Evolutionary conservation across 2,888 invertebrate genomes (phyloP), one percentile per base, ranked within the genome.

Genomic region (Synergus umbraculus): DNA sequence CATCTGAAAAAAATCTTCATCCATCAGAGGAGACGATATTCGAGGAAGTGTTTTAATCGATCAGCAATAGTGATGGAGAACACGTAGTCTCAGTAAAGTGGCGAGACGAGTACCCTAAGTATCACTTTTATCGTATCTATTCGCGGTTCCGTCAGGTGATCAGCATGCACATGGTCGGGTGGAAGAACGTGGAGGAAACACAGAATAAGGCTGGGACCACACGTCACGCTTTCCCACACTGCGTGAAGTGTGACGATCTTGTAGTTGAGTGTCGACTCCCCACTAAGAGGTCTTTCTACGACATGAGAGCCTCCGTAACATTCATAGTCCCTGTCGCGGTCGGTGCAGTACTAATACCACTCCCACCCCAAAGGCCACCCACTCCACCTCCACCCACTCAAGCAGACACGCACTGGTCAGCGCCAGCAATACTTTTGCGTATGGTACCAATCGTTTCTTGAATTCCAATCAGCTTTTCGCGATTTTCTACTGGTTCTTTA

Each of bases 331-430:
- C 37, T 29, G 66, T 66, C 66, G 65, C 63, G 18, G 29, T 58
- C 49, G 60, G 44, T 22, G 69, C 69, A 69, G 37, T 76, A 41
- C 63, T 60, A 64, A 54, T 29, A 60, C 78, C 69, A 67, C 80
- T 77, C 76, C 78, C 81, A 76, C 67, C 77, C 69, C 76, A 82
- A 78, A 79, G 81, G 73, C 83, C 83, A 82, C 82, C 83, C 82
- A 83, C 82, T 82, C 82, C 81, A 69, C n/a, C 73, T 41, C 67
- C 15, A 22, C 77, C 37, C 69, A 29, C 3, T 5, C 49, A 18
- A 73, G 37, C 54, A 54, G 37, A 37, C 73, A 29, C 73, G 73
- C 54, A 46, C 49, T 69, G 13, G 29, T 12, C 67, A 46, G 43
- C 66, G 18, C n/a, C 43, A 66, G n/a, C 67, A 44, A 44, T 44